Evolutionary conservation across 2,888 invertebrate species (phyloP).

Genomic region (Eupithecia pulchellata): DNA sequence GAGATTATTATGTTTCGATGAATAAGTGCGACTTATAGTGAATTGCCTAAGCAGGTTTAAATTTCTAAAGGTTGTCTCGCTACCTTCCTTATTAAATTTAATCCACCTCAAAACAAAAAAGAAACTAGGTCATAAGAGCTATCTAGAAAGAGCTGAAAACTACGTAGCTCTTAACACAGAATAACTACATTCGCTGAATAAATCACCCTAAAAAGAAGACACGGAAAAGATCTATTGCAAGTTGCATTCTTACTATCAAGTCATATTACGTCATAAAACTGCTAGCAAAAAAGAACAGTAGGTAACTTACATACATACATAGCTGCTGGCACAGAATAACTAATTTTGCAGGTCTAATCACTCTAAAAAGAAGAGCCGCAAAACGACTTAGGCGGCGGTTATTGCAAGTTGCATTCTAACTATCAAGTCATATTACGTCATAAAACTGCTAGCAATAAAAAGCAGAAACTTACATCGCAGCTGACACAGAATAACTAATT

Average conservation of each 20-base stretch:
- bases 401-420: constrained; percentile 57
- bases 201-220: constrained; percentile 30
- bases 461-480: neutral
- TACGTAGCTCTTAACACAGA: neutral
- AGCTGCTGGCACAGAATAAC: neutral
- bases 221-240: constrained; percentile 57
- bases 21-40: neutral
- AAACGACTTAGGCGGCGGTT: constrained; percentile 50
- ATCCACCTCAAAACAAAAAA: neutral
- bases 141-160: neutral
- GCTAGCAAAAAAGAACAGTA: neutral
- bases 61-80: no score
- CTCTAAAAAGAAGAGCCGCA: constrained; percentile 43
- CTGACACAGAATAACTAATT: neutral
- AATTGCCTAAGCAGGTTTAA: neutral
- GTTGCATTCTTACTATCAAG: constrained; percentile 58
- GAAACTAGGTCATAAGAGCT: neutral
- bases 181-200: neutral
- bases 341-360: neutral
- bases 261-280: constrained; percentile 60
- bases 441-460: neutral
- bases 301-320: no score
- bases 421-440: constrained; percentile 65
- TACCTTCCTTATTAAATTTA: neutral
- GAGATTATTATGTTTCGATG: neutral